These are phyloP conservation scores for Liasis olivaceus DNA, from an alignment of 2,797 vertebrate genomes.

Conservation along the genomic window DNA sequence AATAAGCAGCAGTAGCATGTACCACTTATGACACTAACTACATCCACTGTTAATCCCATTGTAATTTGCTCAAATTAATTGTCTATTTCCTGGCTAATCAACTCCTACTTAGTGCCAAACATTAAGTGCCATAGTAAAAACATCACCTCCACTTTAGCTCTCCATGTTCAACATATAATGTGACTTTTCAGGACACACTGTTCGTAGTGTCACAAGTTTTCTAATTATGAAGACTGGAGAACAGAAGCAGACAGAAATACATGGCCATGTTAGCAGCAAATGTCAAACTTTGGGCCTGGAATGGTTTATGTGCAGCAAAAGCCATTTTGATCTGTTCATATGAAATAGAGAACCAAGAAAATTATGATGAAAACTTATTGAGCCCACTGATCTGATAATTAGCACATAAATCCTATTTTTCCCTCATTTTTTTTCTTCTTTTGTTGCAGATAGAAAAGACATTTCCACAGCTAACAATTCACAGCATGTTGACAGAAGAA, in stretches of 20 bases:
- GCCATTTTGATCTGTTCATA: background rate
- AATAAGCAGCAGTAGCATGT: constrained; percentile 47
- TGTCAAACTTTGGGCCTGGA: background rate
- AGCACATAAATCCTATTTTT: background rate
- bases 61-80: constrained; percentile 32
- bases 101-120: constrained; percentile 51
- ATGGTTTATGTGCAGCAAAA: background rate
- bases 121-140: constrained; percentile 42
- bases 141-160: constrained; percentile 38
- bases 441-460: background rate
- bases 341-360: background rate
- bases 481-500: background rate
- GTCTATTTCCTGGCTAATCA: constrained; percentile 33
- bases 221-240: background rate
- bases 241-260: background rate
- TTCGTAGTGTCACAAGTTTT: background rate
- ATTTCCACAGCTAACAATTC: background rate
- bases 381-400: background rate
- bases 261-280: background rate
- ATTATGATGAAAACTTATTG: background rate
- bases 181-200: constrained; percentile 38
- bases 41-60: constrained; percentile 25
- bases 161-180: constrained; percentile 41
- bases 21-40: constrained; percentile 48
- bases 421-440: background rate